Percentiles rank a stretch among this genome's conserved stretches.
These are phyloP conservation scores for Agrilus planipennis DNA, from an alignment of 1,140 invertebrate genomes.

Conservation along the genomic window DNA sequence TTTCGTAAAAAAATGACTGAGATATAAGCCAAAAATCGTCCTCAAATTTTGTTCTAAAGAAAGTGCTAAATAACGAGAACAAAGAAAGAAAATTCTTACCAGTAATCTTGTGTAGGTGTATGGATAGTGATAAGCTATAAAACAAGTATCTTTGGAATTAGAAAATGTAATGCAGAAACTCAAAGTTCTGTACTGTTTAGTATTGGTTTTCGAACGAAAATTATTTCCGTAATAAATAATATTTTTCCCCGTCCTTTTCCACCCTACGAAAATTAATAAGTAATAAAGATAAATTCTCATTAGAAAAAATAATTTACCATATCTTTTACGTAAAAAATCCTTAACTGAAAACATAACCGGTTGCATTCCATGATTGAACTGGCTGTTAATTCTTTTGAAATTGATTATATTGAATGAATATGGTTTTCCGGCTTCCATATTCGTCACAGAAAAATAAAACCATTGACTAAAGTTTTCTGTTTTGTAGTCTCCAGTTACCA, in stretches of 20 bases:
- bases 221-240: constrained; percentile 74
- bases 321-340: constrained; percentile 31
- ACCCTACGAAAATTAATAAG: constrained; percentile 36
- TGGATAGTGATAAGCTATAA: constrained; percentile 84
- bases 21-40: no score
- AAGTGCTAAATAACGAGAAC: neutral
- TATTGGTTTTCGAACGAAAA: constrained; percentile 40
- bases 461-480: constrained; percentile 71
- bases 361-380: constrained; percentile 88
- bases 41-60: constrained; percentile 37
- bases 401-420: constrained; percentile 89
- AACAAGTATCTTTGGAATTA: constrained; percentile 69
- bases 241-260: constrained; percentile 60
- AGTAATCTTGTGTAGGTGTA: constrained; percentile 74
- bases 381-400: constrained; percentile 78
- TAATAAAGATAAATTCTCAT: constrained; percentile 9
- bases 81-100: constrained; percentile 35
- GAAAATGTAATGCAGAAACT: constrained; percentile 72
- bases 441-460: constrained; percentile 88
- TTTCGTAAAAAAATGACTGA: no score
- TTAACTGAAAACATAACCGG: constrained; percentile 76
- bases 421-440: constrained; percentile 56
- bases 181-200: constrained; percentile 62
- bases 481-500: constrained; percentile 79
- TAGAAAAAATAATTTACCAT: constrained; percentile 1